phyloP scores from a whole-genome alignment of 2,113 vertebrate genomes.

The Gambusia holbrooki region DNA sequence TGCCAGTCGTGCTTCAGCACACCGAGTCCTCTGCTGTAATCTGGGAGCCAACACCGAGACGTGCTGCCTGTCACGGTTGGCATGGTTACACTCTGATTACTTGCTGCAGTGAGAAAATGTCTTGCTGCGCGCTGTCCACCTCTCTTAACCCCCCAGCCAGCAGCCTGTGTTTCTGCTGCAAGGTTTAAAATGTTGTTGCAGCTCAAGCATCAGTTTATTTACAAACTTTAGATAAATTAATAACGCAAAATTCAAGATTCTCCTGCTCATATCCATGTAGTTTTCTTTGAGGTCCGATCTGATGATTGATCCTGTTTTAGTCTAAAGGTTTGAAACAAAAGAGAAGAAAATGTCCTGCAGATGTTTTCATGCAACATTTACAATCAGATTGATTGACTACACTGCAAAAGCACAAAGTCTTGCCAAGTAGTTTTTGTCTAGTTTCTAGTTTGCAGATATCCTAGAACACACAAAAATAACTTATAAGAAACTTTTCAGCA shows the following conservation, averaged over 20 bases:
- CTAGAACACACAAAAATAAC: too few relatives aligned
- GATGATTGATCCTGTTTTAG: background rate
- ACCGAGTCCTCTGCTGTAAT: background rate
- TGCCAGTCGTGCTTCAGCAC: background rate
- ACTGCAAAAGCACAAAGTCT: too few relatives aligned
- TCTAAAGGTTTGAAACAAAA: background rate
- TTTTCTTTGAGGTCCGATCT: background rate
- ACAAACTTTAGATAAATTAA: background rate
- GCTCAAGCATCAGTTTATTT: background rate
- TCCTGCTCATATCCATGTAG: background rate
- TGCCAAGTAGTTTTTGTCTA: too few relatives aligned
- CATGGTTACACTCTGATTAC: conserved; percentile 36
- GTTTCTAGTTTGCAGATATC: too few relatives aligned
- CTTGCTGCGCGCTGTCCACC: conserved; percentile 13
- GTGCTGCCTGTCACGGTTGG: conserved; percentile 12
- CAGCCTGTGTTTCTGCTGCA: conserved; percentile 47
- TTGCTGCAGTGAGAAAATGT: conserved; percentile 45
- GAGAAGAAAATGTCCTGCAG: background rate
- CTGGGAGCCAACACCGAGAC: background rate
- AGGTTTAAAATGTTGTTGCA: conserved; percentile 38
- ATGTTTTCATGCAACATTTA: too few relatives aligned
- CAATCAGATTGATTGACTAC: too few relatives aligned
- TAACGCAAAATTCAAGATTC: background rate
- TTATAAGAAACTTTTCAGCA: too few relatives aligned
- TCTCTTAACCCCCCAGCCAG: conserved; percentile 1